Evolutionary conservation across 2,888 invertebrate genomes (phyloP).

Genomic region (Lasioglossum figueresi): DNA sequence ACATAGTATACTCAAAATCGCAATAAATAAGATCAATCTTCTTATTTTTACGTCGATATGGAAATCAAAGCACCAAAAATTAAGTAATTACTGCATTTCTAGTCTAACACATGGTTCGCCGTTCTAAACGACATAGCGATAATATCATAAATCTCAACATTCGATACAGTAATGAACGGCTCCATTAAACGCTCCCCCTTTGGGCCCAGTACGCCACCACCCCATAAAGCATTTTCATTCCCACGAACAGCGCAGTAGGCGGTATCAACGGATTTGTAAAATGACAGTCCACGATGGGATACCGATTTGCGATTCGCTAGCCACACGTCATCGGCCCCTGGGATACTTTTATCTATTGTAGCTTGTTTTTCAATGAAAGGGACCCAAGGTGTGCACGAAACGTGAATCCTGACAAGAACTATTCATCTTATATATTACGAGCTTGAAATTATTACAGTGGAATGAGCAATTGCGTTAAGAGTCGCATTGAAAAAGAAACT

Average conservation of each 20-base stretch:
- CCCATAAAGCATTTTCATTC: not conserved
- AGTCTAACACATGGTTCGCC: not conserved
- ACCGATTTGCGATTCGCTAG: not conserved
- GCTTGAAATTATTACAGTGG: not conserved
- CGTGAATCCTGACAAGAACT: not conserved
- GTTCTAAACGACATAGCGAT: not conserved
- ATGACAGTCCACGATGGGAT: not conserved
- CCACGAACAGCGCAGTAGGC: not conserved
- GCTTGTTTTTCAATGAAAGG: not conserved
- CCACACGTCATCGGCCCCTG: not conserved
- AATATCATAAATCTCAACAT: not conserved
- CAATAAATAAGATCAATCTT: not conserved
- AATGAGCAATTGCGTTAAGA: not conserved
- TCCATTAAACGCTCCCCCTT: not conserved
- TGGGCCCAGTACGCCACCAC: not conserved
- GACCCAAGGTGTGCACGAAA: not conserved
- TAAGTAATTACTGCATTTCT: not conserved
- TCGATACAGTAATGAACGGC: not conserved
- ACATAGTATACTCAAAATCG: not conserved
- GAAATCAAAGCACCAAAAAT: not conserved
- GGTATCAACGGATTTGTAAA: not conserved
- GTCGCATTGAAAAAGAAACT: not conserved
- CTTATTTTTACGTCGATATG: not conserved
- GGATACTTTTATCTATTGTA: not conserved
- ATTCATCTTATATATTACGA: not conserved